These are phyloP conservation scores for Buphagus erythrorhynchus DNA, from an alignment of 2,797 vertebrate genomes.

Conservation along the genomic window DNA sequence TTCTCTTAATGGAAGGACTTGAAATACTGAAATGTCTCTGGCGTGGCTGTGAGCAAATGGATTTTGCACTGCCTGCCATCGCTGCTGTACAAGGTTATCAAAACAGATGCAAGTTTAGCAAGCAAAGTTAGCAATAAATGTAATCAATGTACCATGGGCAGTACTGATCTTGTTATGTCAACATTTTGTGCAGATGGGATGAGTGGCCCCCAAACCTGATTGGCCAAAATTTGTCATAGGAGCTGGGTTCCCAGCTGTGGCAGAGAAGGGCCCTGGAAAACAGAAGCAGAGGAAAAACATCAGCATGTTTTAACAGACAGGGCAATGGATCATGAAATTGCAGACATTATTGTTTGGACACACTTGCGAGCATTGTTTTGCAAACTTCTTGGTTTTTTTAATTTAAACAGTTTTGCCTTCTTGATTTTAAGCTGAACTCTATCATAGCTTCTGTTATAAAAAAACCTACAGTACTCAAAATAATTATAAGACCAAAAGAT, in stretches of 20 bases:
- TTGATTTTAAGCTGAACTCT: constrained; percentile 38
- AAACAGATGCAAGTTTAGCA: not conserved
- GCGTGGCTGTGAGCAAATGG: not conserved
- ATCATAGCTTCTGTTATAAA: not conserved
- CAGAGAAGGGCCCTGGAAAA: not conserved
- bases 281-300: not conserved
- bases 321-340: constrained; percentile 78
- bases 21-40: not conserved
- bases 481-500: constrained; percentile 30
- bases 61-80: not conserved
- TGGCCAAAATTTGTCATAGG: not conserved
- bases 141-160: fast-evolving
- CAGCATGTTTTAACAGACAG: constrained; percentile 21
- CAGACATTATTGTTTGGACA: constrained; percentile 12
- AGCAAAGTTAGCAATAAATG: not conserved
- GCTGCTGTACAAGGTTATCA: not conserved
- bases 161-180: not conserved
- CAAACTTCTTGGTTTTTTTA: constrained; percentile 49
- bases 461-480: not conserved
- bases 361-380: constrained; percentile 36
- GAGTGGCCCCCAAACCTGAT: not conserved
- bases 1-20: fast-evolving
- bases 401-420: constrained; percentile 65
- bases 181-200: not conserved
- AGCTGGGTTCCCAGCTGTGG: not conserved